These are phyloP conservation scores for Pantelozetes paolii DNA, from an alignment of 2,888 invertebrate species.

Conservation along the genomic window DNA sequence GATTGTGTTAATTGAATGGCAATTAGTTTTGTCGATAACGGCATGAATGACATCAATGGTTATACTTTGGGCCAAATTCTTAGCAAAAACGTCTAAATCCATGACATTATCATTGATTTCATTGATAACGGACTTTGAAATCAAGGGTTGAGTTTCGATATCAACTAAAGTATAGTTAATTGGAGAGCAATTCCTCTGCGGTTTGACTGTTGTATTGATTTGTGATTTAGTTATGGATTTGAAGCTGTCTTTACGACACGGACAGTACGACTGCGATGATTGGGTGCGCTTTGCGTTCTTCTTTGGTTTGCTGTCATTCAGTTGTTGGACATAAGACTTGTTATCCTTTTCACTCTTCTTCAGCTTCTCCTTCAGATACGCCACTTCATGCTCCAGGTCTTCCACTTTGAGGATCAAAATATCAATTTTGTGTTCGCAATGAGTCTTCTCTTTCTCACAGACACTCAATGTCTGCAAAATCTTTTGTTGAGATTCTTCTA, in stretches of 20 bases:
- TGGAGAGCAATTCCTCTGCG: not conserved
- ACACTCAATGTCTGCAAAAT: constrained; percentile 46
- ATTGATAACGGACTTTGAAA: not conserved
- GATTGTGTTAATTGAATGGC: not conserved
- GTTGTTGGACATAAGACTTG: constrained; percentile 16
- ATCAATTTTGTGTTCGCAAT: constrained; percentile 49
- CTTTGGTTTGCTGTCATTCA: constrained; percentile 42
- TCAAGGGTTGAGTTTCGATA: constrained; percentile 13
- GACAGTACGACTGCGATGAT: constrained; percentile 31
- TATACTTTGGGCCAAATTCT: constrained; percentile 37
- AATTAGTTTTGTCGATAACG: constrained; percentile 25
- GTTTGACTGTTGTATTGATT: not conserved
- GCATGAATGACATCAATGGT: constrained; percentile 33
- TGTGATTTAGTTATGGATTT: not conserved
- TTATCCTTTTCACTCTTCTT: constrained; percentile 48
- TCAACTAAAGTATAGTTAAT: not conserved
- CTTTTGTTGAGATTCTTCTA: constrained; percentile 46
- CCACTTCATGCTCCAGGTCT: constrained; percentile 49
- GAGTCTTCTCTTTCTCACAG: constrained; percentile 48
- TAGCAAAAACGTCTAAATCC: constrained; percentile 27
- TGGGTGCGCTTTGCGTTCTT: constrained; percentile 43
- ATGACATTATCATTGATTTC: constrained; percentile 2
- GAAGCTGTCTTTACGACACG: constrained; percentile 38
- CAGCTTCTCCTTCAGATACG: constrained; percentile 49
- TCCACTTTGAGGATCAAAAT: constrained; percentile 49